phyloP scores from a whole-genome alignment of 2,888 invertebrate genomes.

The Drosophila koepferae region DNA sequence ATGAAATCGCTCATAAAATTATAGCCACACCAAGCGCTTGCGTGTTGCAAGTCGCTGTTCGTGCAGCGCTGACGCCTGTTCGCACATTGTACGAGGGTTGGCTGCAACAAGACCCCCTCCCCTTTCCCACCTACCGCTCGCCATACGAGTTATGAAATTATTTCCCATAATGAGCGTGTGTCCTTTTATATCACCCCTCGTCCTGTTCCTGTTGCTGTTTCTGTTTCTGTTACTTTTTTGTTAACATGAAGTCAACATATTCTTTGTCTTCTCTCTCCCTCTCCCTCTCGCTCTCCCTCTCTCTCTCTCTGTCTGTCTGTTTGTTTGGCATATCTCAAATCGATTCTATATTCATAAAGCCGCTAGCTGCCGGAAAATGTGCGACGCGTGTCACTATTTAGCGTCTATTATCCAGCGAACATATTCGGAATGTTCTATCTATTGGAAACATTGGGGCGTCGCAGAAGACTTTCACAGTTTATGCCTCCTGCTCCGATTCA shows the following conservation, averaged over 20 bases:
- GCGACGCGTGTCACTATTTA: conserved; percentile 85
- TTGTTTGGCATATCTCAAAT: conserved; percentile 37
- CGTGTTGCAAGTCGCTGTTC: conserved; percentile 54
- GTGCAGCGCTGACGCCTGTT: conserved; percentile 49
- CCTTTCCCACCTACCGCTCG: conserved; percentile 47
- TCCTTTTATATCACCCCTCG: conserved; percentile 48
- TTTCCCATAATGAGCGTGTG: conserved; percentile 83
- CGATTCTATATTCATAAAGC: conserved; percentile 61
- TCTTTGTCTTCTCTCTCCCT: conserved; percentile 25
- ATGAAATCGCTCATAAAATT: conserved; percentile 82
- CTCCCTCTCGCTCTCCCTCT: background rate
- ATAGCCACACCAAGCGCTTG: conserved; percentile 75
- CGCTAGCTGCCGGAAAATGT: conserved; percentile 66
- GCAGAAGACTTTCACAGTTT: background rate
- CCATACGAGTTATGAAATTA: conserved; percentile 85
- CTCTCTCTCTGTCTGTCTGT: background rate
- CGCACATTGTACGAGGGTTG: conserved; percentile 61
- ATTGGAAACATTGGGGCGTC: background rate
- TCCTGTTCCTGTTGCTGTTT: background rate
- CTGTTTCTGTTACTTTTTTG: conserved; percentile 4
- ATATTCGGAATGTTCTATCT: conserved; percentile 73
- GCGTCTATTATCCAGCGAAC: conserved; percentile 83
- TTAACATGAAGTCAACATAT: conserved; percentile 78
- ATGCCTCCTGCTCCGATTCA: too few relatives aligned
- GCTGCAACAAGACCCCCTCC: conserved; percentile 63